Evolutionary conservation across 2,888 invertebrate species (phyloP).

Genomic region (Pyralis farinalis): DNA sequence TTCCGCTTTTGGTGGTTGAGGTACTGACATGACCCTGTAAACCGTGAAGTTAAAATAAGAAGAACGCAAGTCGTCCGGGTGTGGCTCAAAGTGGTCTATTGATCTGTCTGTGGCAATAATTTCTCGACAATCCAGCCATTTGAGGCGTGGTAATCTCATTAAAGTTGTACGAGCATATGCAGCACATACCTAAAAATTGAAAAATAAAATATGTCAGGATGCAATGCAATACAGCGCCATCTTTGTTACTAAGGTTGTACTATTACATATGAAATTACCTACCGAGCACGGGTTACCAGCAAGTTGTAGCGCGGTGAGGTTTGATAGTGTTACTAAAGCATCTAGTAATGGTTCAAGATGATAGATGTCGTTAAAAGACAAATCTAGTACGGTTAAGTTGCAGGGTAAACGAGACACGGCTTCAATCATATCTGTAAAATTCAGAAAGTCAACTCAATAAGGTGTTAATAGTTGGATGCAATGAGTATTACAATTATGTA

Average conservation of each 20-base stretch:
- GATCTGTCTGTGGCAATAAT: slow-evolving; percentile 51
- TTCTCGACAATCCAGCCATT: slow-evolving; percentile 75
- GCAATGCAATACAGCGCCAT: slow-evolving; percentile 31
- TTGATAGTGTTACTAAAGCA: slow-evolving; percentile 46
- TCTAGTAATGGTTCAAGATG: slow-evolving; percentile 59
- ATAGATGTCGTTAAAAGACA: slow-evolving; percentile 82
- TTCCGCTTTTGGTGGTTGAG: slow-evolving; percentile 73
- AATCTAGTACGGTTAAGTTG: slow-evolving; percentile 61
- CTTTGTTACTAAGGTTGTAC: slow-evolving; percentile 19
- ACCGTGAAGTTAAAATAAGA: slow-evolving; percentile 69
- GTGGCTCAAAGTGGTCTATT: slow-evolving; percentile 37
- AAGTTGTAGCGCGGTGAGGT: slow-evolving; percentile 64
- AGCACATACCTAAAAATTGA: slow-evolving; percentile 51
- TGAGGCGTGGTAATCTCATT: slow-evolving; percentile 53
- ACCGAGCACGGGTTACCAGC: slow-evolving; percentile 83
- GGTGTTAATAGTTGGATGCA: too few species aligned
- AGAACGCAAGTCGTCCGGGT: slow-evolving; percentile 55
- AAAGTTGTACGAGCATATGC: slow-evolving; percentile 67
- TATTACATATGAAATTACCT: slow-evolving; percentile 13
- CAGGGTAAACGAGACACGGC: slow-evolving; percentile 39
- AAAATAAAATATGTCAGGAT: not conserved
- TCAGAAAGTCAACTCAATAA: too few species aligned
- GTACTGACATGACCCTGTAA: slow-evolving; percentile 73
- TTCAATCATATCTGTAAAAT: slow-evolving; percentile 40
- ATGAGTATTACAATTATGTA: too few species aligned